These are phyloP conservation scores for Nymphalis c-album DNA, from an alignment of 2,888 invertebrate genomes.

Conservation along the genomic window DNA sequence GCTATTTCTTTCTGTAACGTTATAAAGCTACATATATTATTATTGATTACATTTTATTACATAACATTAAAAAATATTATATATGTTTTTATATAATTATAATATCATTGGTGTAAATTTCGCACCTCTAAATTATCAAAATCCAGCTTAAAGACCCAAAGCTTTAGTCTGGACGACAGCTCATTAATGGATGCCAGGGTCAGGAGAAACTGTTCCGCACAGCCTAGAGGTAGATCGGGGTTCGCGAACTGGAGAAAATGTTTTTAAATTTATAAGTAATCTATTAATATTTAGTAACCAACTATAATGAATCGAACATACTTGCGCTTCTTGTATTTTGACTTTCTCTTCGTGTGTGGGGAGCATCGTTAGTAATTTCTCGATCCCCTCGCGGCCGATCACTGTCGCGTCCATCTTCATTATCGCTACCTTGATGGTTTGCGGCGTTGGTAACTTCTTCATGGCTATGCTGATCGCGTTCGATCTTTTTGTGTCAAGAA, in stretches of 20 bases:
- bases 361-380: conserved; percentile 98
- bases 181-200: conserved; percentile 97
- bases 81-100: background rate
- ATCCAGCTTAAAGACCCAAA: conserved; percentile 99
- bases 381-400: conserved; percentile 98
- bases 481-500: conserved; percentile 97
- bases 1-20: conserved; percentile 92
- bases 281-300: background rate
- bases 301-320: conserved; percentile 37
- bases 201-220: conserved; percentile 99
- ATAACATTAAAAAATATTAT: too few relatives aligned
- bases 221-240: conserved; percentile 94
- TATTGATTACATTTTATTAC: too few relatives aligned
- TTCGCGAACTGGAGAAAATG: conserved; percentile 83
- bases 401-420: conserved; percentile 99
- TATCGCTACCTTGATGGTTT: conserved; percentile 99
- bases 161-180: conserved; percentile 93
- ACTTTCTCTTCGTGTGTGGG: conserved; percentile 97
- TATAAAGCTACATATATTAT: too few relatives aligned
- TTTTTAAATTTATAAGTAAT: too few relatives aligned
- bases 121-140: conserved; percentile 96
- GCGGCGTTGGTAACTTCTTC: conserved; percentile 98
- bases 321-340: conserved; percentile 97
- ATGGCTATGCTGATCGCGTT: conserved; percentile 99
- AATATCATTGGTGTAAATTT: conserved; percentile 1